Evolutionary conservation across 92 coral and sea anemone species (phyloP), one percentile per base, ranked within the genome.

Genomic region (Virgularia gustaviana): DNA sequence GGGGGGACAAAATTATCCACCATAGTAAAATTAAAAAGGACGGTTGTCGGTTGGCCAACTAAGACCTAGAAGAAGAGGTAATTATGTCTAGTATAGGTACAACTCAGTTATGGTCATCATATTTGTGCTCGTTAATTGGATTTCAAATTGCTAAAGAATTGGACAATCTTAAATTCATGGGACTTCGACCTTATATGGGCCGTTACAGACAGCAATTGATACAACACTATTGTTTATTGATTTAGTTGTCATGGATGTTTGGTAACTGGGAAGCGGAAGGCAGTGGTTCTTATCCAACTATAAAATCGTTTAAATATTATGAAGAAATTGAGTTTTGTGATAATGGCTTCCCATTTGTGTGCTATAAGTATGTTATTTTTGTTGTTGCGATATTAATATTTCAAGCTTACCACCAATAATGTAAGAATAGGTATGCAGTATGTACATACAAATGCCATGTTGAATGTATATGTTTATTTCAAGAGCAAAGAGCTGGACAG

Each of bases 261-360:
- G 99, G 99, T 28, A 83, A 74, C 64, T 94, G 99, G 99, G 72
- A 68, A 42, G 99, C 96, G n/a, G 81, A 89, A 65, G 99, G 99
- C 23, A 82, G 94, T 83, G 99, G 99, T 4, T 65, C 66, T 7
- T 94, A 84, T 64, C 96, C 99, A 34, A 87, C 90, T 0, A 89
- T 89, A 29, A 72, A 83, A 7, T 94, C 99, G 8, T 94, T 94
- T 63, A 68, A 38, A 63, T 94, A 94, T 57, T 64, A 70, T 53
- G 96, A 94, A 67, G 95, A 89, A 70, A 45, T 94, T 37, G 81
- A 63, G 28, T 89, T 94, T 78, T 81, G 74, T 27, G 87, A 89
- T 63, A 72, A 85, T 63, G 96, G 96, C 33, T 84, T 85, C 73
- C 99, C 99, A 30, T 82, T 88, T 81, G 82, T 94, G 8, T 62